phyloP scores from a whole-genome alignment of 2,888 invertebrate species.

The Stenichneumon culpator region DNA sequence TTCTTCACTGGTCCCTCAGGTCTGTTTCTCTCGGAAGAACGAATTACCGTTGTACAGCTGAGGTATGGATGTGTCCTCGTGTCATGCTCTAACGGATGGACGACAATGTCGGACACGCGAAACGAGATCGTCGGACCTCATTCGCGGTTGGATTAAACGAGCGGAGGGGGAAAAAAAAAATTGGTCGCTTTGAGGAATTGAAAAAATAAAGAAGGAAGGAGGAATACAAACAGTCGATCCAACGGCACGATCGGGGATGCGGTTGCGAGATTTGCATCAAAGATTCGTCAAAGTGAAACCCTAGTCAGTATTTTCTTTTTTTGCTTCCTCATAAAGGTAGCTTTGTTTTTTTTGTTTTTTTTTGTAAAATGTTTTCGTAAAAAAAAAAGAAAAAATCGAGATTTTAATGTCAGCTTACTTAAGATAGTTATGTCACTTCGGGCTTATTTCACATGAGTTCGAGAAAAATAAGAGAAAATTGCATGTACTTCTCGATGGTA shows the following conservation, averaged over 20 bases:
- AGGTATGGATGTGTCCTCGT: slow-evolving; percentile 21
- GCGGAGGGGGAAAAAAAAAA: neutral
- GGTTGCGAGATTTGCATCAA: neutral
- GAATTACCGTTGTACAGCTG: slow-evolving; percentile 13
- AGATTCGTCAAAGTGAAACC: too few relatives aligned
- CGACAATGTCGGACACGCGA: slow-evolving; percentile 23
- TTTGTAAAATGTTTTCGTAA: too few relatives aligned
- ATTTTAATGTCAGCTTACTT: too few relatives aligned
- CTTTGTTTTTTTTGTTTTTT: too few relatives aligned
- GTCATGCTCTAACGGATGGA: slow-evolving; percentile 22
- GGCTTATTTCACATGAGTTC: too few relatives aligned
- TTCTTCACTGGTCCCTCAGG: slow-evolving; percentile 45
- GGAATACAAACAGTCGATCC: neutral
- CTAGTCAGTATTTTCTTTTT: too few relatives aligned
- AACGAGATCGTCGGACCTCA: slow-evolving; percentile 48
- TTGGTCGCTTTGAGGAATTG: slow-evolving; percentile 13
- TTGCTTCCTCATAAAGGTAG: too few relatives aligned
- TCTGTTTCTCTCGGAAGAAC: slow-evolving; percentile 18
- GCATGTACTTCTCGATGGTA: too few relatives aligned
- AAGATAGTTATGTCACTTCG: too few relatives aligned
- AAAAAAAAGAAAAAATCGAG: too few relatives aligned
- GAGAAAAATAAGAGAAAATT: too few relatives aligned
- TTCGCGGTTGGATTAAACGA: slow-evolving; percentile 20
- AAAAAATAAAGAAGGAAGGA: neutral
- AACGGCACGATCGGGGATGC: neutral